phyloP scores from a whole-genome alignment of 2,113 vertebrate genomes.

The Perca flavescens region DNA sequence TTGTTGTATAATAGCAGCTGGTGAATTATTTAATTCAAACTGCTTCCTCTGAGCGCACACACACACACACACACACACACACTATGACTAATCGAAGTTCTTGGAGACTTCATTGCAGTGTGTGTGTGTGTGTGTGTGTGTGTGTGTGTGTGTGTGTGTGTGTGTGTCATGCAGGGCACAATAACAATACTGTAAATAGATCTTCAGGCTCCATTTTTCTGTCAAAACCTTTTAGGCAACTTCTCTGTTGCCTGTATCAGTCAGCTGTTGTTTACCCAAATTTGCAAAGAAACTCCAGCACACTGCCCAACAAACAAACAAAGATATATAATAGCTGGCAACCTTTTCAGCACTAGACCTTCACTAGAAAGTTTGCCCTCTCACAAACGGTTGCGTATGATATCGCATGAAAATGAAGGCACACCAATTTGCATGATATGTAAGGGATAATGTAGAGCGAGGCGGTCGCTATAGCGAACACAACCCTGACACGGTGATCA shows the following conservation, averaged over 20 bases:
- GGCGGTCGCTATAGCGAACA: no score
- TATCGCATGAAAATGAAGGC: no score
- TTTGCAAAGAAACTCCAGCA: no score
- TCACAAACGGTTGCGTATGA: no score
- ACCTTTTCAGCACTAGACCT: no score
- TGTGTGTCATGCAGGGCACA: not conserved
- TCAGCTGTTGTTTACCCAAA: not conserved
- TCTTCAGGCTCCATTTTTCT: not conserved
- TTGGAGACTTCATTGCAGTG: not conserved
- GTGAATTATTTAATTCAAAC: conserved; percentile 63
- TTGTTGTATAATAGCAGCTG: conserved; percentile 61
- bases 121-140: conserved; percentile 14
- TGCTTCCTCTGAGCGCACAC: conserved; percentile 49
- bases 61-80: conserved; percentile 8
- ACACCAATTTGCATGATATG: no score
- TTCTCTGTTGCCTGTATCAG: not conserved
- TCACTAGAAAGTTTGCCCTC: no score
- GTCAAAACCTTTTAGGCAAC: not conserved
- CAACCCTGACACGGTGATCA: no score
- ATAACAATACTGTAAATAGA: not conserved
- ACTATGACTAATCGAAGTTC: not conserved
- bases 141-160: not conserved
- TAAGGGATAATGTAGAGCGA: no score
- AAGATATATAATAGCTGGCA: no score
- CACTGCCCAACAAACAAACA: no score